These are phyloP conservation scores for Andrena minutula DNA, from an alignment of 2,888 invertebrate species.

Conservation along the genomic window DNA sequence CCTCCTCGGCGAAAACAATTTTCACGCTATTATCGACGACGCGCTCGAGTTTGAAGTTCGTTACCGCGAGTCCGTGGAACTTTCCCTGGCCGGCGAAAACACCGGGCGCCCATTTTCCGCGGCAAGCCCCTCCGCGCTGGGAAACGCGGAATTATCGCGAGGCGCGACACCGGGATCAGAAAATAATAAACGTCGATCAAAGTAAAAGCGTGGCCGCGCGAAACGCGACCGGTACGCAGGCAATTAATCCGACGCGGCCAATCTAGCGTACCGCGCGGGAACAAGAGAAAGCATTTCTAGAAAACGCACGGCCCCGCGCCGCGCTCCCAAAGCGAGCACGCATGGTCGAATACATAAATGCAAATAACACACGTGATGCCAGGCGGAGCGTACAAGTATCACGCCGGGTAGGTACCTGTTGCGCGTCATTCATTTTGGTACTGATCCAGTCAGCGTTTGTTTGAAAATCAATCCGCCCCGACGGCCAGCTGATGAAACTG, in stretches of 20 bases:
- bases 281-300: conserved; percentile 48
- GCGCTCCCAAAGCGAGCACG: conserved; percentile 51
- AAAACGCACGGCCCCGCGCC: conserved; percentile 20
- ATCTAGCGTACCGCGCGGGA: conserved; percentile 23
- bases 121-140: neutral
- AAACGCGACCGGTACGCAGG: conserved; percentile 10
- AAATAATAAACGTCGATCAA: conserved; percentile 36
- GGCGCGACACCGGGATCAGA: neutral
- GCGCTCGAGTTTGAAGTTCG: neutral
- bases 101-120: neutral
- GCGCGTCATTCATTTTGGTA: conserved; percentile 82
- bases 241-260: conserved; percentile 48
- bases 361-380: conserved; percentile 74
- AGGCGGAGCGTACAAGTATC: conserved; percentile 75
- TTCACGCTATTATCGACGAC: neutral
- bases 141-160: neutral
- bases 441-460: conserved; percentile 78
- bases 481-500: conserved; percentile 64
- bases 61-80: neutral
- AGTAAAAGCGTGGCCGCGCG: conserved; percentile 35
- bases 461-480: conserved; percentile 67
- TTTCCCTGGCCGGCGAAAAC: conserved; percentile 1
- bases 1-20: neutral
- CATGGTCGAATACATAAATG: conserved; percentile 60
- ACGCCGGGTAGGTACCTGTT: conserved; percentile 74